Base-by-base conservation (phyloP, 2,113 vertebrate genomes). In the Euleptes europaea region DNA sequence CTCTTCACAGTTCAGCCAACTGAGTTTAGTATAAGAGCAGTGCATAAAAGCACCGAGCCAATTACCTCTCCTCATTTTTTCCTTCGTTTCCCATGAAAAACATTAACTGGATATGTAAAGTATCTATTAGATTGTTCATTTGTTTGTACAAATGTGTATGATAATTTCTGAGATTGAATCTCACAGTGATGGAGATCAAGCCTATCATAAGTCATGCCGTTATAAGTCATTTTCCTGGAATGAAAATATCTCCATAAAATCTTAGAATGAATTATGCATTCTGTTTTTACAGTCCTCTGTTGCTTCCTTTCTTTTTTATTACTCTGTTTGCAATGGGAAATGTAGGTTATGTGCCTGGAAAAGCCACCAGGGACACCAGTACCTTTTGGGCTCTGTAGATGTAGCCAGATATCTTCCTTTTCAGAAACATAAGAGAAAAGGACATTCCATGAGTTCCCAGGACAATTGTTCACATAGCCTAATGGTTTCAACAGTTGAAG, bases 191-290 rank as follows among this genome's bases (percentile, higher is more conserved):
- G 82, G 12, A 10, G 5, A 63, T 63, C 60, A 63, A 11, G 26
- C 19, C 60, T 19, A 28, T 63, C 60, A 63, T 63, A 83, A 3
- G 23, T 82, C 44, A n/a, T 76, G 54, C 31, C 73, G 33, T 91
- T 82, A 80, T 57, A 3, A 31, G 42, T 70, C 6, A 11, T 44
- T 76, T 14, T 35, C 73, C 70, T 73, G 71, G 2, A 35, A 70
- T 2, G 66, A 84, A 23, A 21, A 78, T 72, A 1, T 71, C 49
- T 44, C 70, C 89, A 57, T 71, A 80, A 85, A 86, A 83, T 38
- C 21, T 23, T 67, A 70, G 15, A 86, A 84, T 0, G 35, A 70
- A 38, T 87, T 70, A n/a, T 35, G 28, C 4, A 17, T 33, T 38
- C 10, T 67, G 13, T 65, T 26, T 40, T 23, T 86, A 15, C 33